Conservation (phyloP, 2,888 invertebrate species). For the Venusia cambrica region DNA sequence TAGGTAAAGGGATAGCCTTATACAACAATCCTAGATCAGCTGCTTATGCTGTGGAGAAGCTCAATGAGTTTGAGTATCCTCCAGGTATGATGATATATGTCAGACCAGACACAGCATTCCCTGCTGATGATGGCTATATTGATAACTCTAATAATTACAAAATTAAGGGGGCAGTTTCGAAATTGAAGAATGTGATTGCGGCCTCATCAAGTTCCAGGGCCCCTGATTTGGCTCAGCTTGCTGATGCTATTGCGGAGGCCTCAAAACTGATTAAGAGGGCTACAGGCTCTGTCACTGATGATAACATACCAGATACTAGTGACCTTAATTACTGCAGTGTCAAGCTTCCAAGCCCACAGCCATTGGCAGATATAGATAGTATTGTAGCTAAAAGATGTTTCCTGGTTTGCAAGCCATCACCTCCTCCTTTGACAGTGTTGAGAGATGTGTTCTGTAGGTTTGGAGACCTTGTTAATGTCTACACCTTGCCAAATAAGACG, state of each 20-base stretch:
- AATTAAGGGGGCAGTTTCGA: conserved; percentile 48
- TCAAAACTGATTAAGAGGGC: conserved; percentile 87
- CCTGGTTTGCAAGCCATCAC: conserved; percentile 82
- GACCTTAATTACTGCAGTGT: conserved; percentile 83
- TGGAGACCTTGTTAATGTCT: conserved; percentile 94
- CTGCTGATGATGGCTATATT: conserved; percentile 42
- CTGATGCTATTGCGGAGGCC: conserved; percentile 89
- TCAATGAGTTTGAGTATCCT: conserved; percentile 96
- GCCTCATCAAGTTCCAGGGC: conserved; percentile 41
- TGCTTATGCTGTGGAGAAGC: conserved; percentile 89
- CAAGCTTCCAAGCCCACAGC: conserved; percentile 86
- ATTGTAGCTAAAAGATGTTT: conserved; percentile 85
- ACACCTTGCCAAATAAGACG: conserved; percentile 92
- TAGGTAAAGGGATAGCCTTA: conserved; percentile 60
- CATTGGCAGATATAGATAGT: conserved; percentile 85
- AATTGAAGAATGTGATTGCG: conserved; percentile 52
- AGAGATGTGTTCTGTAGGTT: conserved; percentile 95
- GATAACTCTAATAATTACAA: conserved; percentile 36
- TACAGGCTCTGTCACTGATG: conserved; percentile 50
- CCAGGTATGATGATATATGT: conserved; percentile 91
- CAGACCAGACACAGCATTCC: conserved; percentile 78
- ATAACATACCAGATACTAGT: conserved; percentile 41
- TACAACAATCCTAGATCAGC: conserved; percentile 66
- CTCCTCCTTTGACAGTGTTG: conserved; percentile 89
- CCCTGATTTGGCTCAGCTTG: conserved; percentile 84